These are phyloP conservation scores for Myopa testacea DNA, from an alignment of 2,888 invertebrate species.

Conservation along the genomic window DNA sequence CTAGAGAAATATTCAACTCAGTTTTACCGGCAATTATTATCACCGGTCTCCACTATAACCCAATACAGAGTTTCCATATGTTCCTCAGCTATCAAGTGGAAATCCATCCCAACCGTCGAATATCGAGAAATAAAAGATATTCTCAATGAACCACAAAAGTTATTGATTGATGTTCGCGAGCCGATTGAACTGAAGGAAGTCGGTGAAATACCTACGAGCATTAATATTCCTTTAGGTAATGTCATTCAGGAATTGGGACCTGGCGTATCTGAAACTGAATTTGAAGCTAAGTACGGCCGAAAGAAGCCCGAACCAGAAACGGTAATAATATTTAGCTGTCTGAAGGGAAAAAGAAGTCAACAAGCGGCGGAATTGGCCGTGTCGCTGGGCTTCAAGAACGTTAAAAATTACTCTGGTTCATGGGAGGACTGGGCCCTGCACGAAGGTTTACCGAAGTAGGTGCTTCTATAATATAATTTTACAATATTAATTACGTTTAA, in stretches of 20 bases:
- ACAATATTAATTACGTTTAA: not conserved
- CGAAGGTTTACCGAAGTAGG: conserved; percentile 53
- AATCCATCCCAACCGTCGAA: conserved; percentile 43
- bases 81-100: not conserved
- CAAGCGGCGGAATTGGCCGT: conserved; percentile 72
- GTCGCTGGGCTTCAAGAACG: conserved; percentile 58
- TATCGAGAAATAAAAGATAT: conserved; percentile 69
- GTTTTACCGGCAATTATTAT: not conserved
- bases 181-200: conserved; percentile 77
- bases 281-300: conserved; percentile 71
- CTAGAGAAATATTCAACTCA: not conserved
- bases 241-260: conserved; percentile 53
- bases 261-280: conserved; percentile 66
- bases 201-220: conserved; percentile 79
- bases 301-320: conserved; percentile 73
- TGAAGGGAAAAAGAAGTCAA: conserved; percentile 75
- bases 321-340: conserved; percentile 77
- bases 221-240: conserved; percentile 78
- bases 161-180: conserved; percentile 83
- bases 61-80: not conserved
- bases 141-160: conserved; percentile 68
- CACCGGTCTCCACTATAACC: not conserved
- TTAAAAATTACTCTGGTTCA: conserved; percentile 63
- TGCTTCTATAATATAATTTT: not conserved
- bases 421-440: conserved; percentile 65